Base-by-base conservation (phyloP, 1,140 invertebrate genomes). In the Adoxophyes honmai region DNA sequence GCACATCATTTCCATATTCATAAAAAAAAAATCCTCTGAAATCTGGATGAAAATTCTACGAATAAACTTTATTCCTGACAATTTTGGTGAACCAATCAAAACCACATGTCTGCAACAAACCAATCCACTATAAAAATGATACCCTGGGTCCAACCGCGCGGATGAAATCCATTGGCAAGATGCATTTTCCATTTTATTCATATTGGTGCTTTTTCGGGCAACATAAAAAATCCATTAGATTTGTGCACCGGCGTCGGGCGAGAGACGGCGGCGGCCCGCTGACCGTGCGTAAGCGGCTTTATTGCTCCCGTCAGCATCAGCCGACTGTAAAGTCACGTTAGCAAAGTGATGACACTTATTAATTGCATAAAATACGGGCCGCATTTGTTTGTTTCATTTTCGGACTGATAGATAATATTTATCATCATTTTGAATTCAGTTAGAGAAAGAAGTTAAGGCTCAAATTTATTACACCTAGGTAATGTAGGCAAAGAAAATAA, bases 141-240 rank as follows among this genome's bases (percentile, higher is more conserved):
- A 21, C 42, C 38, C 38, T 18, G 42, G 21, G 21, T 21, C 42
- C 18, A 18, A 21, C 21, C 51, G 55, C 34, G 51, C 38, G 60
- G 56, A 13, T 59, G 52, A 64, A 69, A 64, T 62, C 39, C 57
- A 67, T 76, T 73, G 68, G 71, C 71, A 70, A 72, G 66, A 59
- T 73, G 57, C 70, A 67, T 68, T 71, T 67, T 64, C 65, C 62
- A 62, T 71, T 75, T 73, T 68, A 71, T 71, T 64, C 62, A 73
- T 69, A 62, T 69, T 56, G 58, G 53, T 64, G 61, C 52, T 60
- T 71, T 73, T 75, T 70, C 52, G 60, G 61, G 64, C 52, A 73
- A 73, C 75, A 78, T 73, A 78, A 75, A 75, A 78, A 78, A 64
- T 71, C 75, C 70, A 78, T 73, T 75, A 78, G 72, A 73, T 78